Evolutionary conservation across 2,113 vertebrate species (phyloP), one percentile per base, ranked within the genome.

Genomic region (Erythrocebus patas): DNA sequence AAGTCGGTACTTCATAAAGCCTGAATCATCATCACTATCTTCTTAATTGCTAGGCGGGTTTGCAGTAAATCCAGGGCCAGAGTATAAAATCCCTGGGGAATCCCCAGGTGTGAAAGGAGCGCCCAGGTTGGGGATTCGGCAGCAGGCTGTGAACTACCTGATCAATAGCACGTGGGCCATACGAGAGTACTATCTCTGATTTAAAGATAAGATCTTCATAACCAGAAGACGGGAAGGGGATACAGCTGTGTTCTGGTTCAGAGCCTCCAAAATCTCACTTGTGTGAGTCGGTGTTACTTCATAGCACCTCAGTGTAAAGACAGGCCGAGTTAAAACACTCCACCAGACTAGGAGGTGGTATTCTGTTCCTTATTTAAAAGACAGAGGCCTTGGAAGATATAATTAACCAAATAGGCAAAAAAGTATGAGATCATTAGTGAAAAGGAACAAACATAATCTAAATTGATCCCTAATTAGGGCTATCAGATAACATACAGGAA

Each of bases 1-100:
- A 91, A 92, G 82, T 38, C 35, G 22, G 92, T 35, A 82, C 81
- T 96, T 96, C 80, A 78, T 78, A 96, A 97, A 96, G 73, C 68
- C 84, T 66, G 70, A 96, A 92, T 91, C 92, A 85, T 66, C 50
- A 40, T 76, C 5, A 3, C 59, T 70, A 73, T 93, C 55, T 43
- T 90, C 93, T 89, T 91, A 82, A 92, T 52, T 88, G 95, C 43
- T 66, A 72, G 90, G 64, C 2, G 0, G 68, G 30, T 88, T 89
- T 97, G 95, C 85, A 97, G 48, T 3, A 18, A 52, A 68, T 88
- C 90, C 90, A 83, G 68, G 59, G 73, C 68, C 64, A 35, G 72
- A 85, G 7, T 66, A 79, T 50, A 72, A 57, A 88, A 73, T 85
- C 89, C 40, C 61, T 25, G 10, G 2, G 30, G 89, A 81, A 88